A percentile compares a stretch with the other conserved stretches of the same genome.
Conservation (phyloP, 2,797 vertebrate genomes). For the Centroberyx gerrardi region DNA sequence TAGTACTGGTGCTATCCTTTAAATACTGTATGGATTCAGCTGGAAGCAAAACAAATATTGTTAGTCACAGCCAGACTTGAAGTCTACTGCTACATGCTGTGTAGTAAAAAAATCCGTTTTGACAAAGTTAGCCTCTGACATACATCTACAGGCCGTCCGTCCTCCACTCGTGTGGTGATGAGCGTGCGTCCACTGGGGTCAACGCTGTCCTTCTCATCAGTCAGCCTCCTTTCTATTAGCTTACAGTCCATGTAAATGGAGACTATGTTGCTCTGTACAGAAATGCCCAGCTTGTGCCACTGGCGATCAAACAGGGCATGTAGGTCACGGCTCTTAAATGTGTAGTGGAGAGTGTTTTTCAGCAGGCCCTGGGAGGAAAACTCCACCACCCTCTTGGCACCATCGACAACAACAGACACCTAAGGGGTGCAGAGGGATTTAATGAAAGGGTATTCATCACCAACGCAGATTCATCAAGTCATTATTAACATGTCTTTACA, state of each 20-base stretch:
- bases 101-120: background rate
- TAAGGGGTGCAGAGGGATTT: slow-evolving; percentile 65
- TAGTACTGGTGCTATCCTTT: background rate
- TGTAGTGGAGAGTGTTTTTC: slow-evolving; percentile 88
- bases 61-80: no score
- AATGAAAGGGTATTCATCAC: background rate
- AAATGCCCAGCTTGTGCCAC: slow-evolving; percentile 96
- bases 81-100: background rate
- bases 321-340: slow-evolving; percentile 94
- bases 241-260: slow-evolving; percentile 95
- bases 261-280: slow-evolving; percentile 87
- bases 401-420: slow-evolving; percentile 93
- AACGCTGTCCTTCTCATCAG: slow-evolving; percentile 83
- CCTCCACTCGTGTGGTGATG: slow-evolving; percentile 89
- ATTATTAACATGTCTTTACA: slow-evolving; percentile 1
- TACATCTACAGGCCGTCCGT: slow-evolving; percentile 95
- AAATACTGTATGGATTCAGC: background rate
- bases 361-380: slow-evolving; percentile 87
- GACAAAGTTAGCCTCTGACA: slow-evolving; percentile 66
- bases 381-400: slow-evolving; percentile 91
- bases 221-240: slow-evolving; percentile 90
- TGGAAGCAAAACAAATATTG: background rate
- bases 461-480: background rate
- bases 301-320: slow-evolving; percentile 95
- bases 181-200: slow-evolving; percentile 89